Evolutionary conservation across 2,888 invertebrate genomes (phyloP), one percentile per base, ranked within the genome.

Genomic region (Endotricha flammealis): DNA sequence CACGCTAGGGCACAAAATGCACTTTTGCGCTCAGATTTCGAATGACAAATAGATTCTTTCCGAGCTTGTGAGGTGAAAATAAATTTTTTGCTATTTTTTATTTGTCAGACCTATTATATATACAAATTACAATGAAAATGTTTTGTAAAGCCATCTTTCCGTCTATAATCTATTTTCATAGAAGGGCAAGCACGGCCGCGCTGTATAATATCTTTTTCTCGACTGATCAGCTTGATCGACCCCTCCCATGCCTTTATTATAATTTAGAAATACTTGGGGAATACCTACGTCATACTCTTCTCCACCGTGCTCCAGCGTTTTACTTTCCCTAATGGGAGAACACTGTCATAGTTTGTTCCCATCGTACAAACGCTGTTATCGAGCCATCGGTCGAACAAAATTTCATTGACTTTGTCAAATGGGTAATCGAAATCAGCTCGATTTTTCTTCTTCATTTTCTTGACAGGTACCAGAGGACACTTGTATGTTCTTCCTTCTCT

Each of bases 361-460:
- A 53, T 51, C 12, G 53, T 50, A 33, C 42, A 38, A 7, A 57
- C 44, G 41, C 39, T 50, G 32, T 54, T 57, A 32, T 53, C 54
- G 27, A 50, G 50, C 54, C 55, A 54, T 12, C 48, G 40, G 8
- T 53, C 52, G 13, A 50, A 34, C 16, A 34, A 33, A 32, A 57
- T 44, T 29, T 52, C 44, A 44, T 48, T 47, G 25, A 46, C 40
- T 34, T 35, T 51, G 39, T 50, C 50, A 45, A 52, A 53, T 13
- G 49, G 33, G 34, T 53, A 55, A 34, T 56, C 50, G 46, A 44
- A 50, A 25, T 42, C 34, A 17, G 51, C 53, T 22, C 51, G 42
- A 23, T 36, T 38, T 30, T 44, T 34, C 37, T 57, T 54, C 36
- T 54, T 51, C 48, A 54, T 51, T 16, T 46, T 33, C 33, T 47